phyloP scores from a whole-genome alignment of 2,888 invertebrate genomes.

The Myopa tessellatipennis region DNA sequence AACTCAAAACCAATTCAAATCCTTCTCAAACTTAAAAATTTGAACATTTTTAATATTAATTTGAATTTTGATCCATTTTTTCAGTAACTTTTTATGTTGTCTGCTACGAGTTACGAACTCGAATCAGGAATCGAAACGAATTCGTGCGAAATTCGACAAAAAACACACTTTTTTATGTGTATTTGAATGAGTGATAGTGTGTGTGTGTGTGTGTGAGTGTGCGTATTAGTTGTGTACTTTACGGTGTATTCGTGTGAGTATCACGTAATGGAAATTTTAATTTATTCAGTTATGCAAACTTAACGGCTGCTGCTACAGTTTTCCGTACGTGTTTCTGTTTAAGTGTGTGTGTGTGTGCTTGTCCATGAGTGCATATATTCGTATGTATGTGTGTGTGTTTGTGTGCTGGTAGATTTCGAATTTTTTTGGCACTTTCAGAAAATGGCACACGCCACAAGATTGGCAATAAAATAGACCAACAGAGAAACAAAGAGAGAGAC shows the following conservation, averaged over 20 bases:
- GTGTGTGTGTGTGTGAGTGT: conserved; percentile 7
- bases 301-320: background rate
- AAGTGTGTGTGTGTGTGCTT: background rate
- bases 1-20: no score
- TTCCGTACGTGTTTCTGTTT: background rate
- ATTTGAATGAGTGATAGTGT: no score
- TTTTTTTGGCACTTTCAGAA: background rate
- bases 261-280: conserved; percentile 41
- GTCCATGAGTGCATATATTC: conserved; percentile 16
- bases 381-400: conserved; percentile 45
- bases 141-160: background rate
- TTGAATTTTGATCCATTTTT: no score
- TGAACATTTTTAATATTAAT: no score
- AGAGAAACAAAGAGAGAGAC: background rate
- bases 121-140: background rate
- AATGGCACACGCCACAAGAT: background rate
- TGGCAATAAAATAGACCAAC: background rate
- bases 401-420: conserved; percentile 40
- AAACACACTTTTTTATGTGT: no score
- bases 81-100: no score
- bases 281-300: conserved; percentile 24
- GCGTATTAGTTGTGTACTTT: conserved; percentile 17
- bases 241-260: conserved; percentile 10
- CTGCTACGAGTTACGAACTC: no score
- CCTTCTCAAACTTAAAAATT: no score